phyloP scores from a whole-genome alignment of 2,797 vertebrate genomes.

The Argyrosomus regius region DNA sequence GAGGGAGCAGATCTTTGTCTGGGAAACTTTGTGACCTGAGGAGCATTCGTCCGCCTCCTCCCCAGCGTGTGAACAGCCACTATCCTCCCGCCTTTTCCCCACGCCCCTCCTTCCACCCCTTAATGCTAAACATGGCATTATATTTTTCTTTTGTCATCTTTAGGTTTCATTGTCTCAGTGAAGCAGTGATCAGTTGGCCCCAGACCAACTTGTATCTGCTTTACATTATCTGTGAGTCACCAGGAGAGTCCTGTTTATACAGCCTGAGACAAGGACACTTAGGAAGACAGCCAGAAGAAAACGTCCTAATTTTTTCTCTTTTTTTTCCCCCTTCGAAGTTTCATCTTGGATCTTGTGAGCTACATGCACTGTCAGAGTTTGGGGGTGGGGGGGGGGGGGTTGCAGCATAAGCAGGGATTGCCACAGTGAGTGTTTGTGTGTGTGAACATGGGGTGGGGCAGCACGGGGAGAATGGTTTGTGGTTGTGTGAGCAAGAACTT shows the following conservation, averaged over 20 bases:
- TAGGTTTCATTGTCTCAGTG: slow-evolving; percentile 82
- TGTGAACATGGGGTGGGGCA: slow-evolving; percentile 18
- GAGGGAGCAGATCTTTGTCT: slow-evolving; percentile 58
- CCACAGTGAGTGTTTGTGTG: slow-evolving; percentile 15
- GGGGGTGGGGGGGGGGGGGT: neutral
- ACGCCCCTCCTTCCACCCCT: slow-evolving; percentile 44
- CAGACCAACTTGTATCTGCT: slow-evolving; percentile 81
- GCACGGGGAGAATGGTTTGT: slow-evolving; percentile 26
- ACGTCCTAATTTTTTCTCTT: slow-evolving; percentile 27
- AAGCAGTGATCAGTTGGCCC: slow-evolving; percentile 78
- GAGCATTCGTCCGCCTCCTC: slow-evolving; percentile 36
- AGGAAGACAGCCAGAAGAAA: slow-evolving; percentile 75
- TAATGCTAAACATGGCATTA: slow-evolving; percentile 72
- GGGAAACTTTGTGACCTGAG: slow-evolving; percentile 73
- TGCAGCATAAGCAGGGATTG: slow-evolving; percentile 6
- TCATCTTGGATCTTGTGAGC: slow-evolving; percentile 30
- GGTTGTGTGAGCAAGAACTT: slow-evolving; percentile 51
- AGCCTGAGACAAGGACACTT: slow-evolving; percentile 69
- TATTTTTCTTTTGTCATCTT: slow-evolving; percentile 60
- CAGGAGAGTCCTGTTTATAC: slow-evolving; percentile 77
- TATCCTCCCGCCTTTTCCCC: slow-evolving; percentile 44
- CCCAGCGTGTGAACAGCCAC: slow-evolving; percentile 64
- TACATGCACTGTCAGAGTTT: slow-evolving; percentile 38
- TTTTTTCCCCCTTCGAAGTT: slow-evolving; percentile 11
- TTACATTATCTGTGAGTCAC: slow-evolving; percentile 88